Percentiles rank a stretch among this genome's conserved stretches.
Evolutionary conservation across 1,140 invertebrate genomes (phyloP).

Genomic region (Panagrolaimus sp.): DNA sequence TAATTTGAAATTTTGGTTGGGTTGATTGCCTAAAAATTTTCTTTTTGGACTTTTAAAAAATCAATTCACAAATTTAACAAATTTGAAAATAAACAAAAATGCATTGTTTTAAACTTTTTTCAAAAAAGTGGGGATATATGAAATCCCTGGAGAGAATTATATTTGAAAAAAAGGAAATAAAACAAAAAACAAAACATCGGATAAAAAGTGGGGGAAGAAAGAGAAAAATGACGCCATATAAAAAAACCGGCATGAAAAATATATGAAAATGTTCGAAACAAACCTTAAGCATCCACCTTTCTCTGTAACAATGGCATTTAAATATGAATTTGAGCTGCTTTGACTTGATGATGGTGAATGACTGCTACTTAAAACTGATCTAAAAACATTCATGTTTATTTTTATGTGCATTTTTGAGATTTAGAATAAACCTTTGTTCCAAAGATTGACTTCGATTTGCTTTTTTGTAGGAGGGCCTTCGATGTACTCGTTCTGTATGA

Average conservation of each 20-base stretch:
- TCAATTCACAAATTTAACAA: background rate
- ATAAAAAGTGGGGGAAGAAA: too few relatives aligned
- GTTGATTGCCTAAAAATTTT: slow-evolving; percentile 37
- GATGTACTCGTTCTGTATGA: background rate
- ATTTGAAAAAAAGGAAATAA: too few relatives aligned
- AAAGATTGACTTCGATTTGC: slow-evolving; percentile 24
- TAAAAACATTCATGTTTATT: slow-evolving; percentile 17
- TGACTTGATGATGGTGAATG: slow-evolving; percentile 2
- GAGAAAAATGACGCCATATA: too few relatives aligned
- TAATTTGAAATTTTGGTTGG: slow-evolving; percentile 48
- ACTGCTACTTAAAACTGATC: slow-evolving; percentile 11
- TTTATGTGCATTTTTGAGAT: slow-evolving; percentile 28
- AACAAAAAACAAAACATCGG: too few relatives aligned
- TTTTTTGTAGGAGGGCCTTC: background rate
- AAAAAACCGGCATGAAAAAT: background rate
- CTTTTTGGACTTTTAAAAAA: background rate
- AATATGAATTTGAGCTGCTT: slow-evolving; percentile 22
- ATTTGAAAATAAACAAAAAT: background rate
- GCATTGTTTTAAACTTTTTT: too few relatives aligned
- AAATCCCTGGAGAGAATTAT: too few relatives aligned
- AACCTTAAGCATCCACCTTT: slow-evolving; percentile 29
- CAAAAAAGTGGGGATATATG: too few relatives aligned
- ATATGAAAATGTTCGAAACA: background rate
- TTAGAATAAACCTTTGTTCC: slow-evolving; percentile 25
- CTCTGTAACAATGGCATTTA: slow-evolving; percentile 18